A percentile compares a stretch with the other conserved stretches of the same genome.
Evolutionary conservation across 2,797 vertebrate genomes (phyloP).

Genomic region (Toxotes lorentzi): DNA sequence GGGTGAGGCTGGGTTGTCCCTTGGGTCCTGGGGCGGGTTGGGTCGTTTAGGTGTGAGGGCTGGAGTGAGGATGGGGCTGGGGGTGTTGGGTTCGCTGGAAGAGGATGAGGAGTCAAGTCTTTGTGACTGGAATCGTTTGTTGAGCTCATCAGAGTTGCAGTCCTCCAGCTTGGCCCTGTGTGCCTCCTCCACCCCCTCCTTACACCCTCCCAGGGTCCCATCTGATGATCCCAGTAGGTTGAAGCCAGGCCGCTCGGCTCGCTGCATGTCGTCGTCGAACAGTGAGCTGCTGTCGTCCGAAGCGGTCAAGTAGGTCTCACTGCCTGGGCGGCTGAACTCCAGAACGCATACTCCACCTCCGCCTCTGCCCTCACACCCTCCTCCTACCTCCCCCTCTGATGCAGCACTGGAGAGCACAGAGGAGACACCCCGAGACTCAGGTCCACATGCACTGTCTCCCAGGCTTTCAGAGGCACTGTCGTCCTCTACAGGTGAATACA

Average conservation of each 20-base stretch:
- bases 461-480: conserved; percentile 66
- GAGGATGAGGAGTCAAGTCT: conserved; percentile 92
- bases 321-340: conserved; percentile 85
- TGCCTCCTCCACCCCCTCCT: conserved; percentile 40
- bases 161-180: conserved; percentile 80
- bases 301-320: conserved; percentile 92
- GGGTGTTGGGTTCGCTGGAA: conserved; percentile 90
- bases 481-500: conserved; percentile 79
- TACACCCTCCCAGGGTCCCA: conserved; percentile 24
- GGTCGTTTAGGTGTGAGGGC: conserved; percentile 88
- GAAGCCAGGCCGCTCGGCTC: conserved; percentile 80
- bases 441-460: conserved; percentile 56
- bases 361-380: conserved; percentile 73
- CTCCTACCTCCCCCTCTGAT: conserved; percentile 85
- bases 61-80: conserved; percentile 88
- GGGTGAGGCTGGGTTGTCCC: conserved; percentile 74
- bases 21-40: conserved; percentile 78
- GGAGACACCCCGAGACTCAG: conserved; percentile 79
- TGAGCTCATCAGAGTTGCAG: conserved; percentile 91
- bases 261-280: conserved; percentile 92
- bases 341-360: conserved; percentile 63
- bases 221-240: conserved; percentile 58
- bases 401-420: conserved; percentile 86
- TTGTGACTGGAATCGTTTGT: conserved; percentile 92
- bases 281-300: conserved; percentile 96